These are phyloP conservation scores for Drosophila auraria DNA, from an alignment of 1,140 invertebrate species.

Conservation along the genomic window DNA sequence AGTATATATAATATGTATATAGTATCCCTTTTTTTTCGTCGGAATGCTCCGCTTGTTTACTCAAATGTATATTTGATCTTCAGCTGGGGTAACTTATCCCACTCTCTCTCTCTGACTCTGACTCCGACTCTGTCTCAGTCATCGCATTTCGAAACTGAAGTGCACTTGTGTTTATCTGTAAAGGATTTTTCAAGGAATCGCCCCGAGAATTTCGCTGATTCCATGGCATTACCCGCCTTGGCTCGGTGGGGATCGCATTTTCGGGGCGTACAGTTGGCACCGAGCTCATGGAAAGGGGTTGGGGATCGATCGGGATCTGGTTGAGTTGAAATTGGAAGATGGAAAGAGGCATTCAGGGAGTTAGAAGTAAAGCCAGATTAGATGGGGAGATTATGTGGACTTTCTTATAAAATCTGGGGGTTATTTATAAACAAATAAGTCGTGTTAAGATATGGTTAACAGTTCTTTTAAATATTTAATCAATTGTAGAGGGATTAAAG, in stretches of 20 bases:
- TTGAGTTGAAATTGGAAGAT: neutral
- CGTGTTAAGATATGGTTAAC: neutral
- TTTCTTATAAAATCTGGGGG: too few species aligned
- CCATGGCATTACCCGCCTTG: slow-evolving; percentile 8
- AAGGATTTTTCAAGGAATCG: slow-evolving; percentile 78
- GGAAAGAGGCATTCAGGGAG: too few species aligned
- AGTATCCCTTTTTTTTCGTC: slow-evolving; percentile 73
- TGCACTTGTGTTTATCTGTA: slow-evolving; percentile 58
- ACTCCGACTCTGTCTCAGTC: slow-evolving; percentile 1
- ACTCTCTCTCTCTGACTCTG: slow-evolving; percentile 7
- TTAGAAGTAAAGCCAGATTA: neutral
- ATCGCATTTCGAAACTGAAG: slow-evolving; percentile 11
- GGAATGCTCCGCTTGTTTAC: slow-evolving; percentile 77
- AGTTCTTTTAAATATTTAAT: too few species aligned
- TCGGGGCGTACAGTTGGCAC: slow-evolving; percentile 24
- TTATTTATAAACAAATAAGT: too few species aligned
- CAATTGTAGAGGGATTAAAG: too few species aligned
- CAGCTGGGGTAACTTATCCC: slow-evolving; percentile 38
- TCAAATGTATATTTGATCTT: slow-evolving; percentile 79
- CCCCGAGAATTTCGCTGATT: slow-evolving; percentile 42
- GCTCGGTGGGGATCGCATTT: slow-evolving; percentile 8
- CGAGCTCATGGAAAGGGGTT: slow-evolving; percentile 4
- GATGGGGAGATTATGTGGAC: too few species aligned
- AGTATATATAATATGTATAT: neutral
- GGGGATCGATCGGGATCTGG: neutral